Base-by-base conservation (phyloP, 2,797 vertebrate genomes). In the Bucorvus abyssinicus region DNA sequence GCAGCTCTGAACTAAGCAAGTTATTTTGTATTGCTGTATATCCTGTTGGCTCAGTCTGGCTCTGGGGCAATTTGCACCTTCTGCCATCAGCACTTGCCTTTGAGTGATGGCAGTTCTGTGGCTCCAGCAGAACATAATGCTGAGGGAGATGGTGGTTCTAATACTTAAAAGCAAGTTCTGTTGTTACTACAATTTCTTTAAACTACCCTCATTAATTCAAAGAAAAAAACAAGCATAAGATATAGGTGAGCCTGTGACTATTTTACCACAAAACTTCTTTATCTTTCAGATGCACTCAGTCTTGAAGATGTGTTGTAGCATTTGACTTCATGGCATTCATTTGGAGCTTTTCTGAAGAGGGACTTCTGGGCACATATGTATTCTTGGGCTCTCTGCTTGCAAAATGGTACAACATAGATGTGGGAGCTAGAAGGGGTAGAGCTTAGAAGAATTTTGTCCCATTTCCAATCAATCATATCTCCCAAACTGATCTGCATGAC, bases 11-110 rank as follows among this genome's bases (percentile, higher is more conserved):
- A 67, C 52, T 26, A 23, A 36, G 63, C 26, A 47, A 22, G 42
- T 52, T 42, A 9, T 16, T 53, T 47, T 0, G 0, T 60, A 6
- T 12, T 2, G 2, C 27, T 38, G 8, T 63, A 12, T 57, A 12
- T 47, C 9, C 24, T 17, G 1, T 10, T 40, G 50, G 29, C 65
- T 84, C 44, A 20, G 68, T 27, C 32, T 40, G 49, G 65, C 75
- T 76, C 50, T 36, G 19, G 27, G 60, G 49, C 53, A 38, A 61
- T 49, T 20, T 21, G 20, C 49, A 61, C 14, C 22, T 81, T 34
- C 40, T 57, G 67, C 45, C 19, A 15, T 32, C 38, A 68, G 32
- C 44, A 22, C 34, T 75, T 49, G 64, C 1, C 3, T 40, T 75
- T 59, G 45, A 55, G 32, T 18, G 12, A 19, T 3, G 22, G 38